Conservation (phyloP, 2,113 vertebrate species). For the Triplophysa siluroides region DNA sequence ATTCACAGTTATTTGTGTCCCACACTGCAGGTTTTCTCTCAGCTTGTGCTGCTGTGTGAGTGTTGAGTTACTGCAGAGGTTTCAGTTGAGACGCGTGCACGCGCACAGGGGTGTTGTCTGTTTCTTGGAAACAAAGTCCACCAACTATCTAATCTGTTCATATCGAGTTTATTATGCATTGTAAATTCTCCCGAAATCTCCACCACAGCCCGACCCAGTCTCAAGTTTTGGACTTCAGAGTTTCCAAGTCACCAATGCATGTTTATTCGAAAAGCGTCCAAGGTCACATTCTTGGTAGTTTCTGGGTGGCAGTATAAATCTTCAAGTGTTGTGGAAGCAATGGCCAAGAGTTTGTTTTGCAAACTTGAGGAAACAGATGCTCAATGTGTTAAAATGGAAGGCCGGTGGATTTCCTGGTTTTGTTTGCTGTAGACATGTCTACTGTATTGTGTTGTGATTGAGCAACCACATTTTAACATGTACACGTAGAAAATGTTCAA, state of each 20-base stretch:
- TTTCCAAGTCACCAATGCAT: conserved; percentile 1
- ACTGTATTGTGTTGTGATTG: neutral
- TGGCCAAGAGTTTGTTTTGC: neutral
- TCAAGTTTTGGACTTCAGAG: neutral
- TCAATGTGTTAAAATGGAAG: conserved; percentile 5
- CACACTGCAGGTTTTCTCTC: neutral
- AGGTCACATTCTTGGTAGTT: neutral
- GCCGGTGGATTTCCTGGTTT: conserved; percentile 30
- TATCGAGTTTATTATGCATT: conserved; percentile 7
- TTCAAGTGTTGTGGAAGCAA: neutral
- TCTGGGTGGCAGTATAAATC: neutral
- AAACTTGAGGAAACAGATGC: conserved; percentile 30
- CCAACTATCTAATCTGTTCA: conserved; percentile 21
- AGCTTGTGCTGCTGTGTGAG: conserved; percentile 30
- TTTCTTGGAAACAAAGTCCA: conserved; percentile 25
- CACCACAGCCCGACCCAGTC: neutral
- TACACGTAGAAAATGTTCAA: too few relatives aligned
- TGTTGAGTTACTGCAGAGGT: conserved; percentile 42
- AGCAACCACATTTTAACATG: neutral
- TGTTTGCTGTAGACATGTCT: conserved; percentile 4
- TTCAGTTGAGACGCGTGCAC: neutral
- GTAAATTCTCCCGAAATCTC: neutral
- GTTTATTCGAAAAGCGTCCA: neutral
- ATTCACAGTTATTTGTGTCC: too few relatives aligned
- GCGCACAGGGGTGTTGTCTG: conserved; percentile 9